Evolutionary conservation across 2,113 vertebrate species (phyloP).

Genomic region (Scophthalmus maximus): DNA sequence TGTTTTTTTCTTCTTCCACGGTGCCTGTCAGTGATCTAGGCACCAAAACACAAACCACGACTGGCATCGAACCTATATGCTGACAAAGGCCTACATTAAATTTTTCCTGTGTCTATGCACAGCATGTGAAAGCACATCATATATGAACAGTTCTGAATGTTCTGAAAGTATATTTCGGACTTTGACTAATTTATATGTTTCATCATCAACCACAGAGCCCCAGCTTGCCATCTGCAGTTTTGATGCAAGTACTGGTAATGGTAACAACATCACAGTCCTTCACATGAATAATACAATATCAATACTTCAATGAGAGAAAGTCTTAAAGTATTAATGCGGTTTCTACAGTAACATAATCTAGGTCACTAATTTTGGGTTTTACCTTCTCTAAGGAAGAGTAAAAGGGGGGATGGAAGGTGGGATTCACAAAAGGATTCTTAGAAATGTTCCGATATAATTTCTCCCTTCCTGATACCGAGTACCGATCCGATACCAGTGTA

Average conservation of each 20-base stretch:
- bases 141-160: slow-evolving; percentile 22
- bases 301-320: slow-evolving; percentile 12
- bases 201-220: neutral
- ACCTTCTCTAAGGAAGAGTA: neutral
- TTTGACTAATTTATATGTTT: too few species aligned
- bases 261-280: slow-evolving; percentile 19
- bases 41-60: slow-evolving; percentile 55
- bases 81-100: slow-evolving; percentile 22
- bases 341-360: slow-evolving; percentile 5
- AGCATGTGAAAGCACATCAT: slow-evolving; percentile 28
- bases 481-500: too few species aligned
- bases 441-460: too few species aligned
- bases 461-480: too few species aligned
- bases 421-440: too few species aligned
- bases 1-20: neutral
- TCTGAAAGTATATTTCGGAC: too few species aligned
- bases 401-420: neutral
- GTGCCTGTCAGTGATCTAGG: slow-evolving; percentile 16
- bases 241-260: slow-evolving; percentile 5
- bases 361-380: slow-evolving; percentile 5
- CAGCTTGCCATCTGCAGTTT: slow-evolving; percentile 6
- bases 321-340: neutral
- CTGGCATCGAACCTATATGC: slow-evolving; percentile 33
- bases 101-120: slow-evolving; percentile 20
- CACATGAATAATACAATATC: slow-evolving; percentile 29